Evolutionary conservation across 2,888 invertebrate genomes (phyloP).

Genomic region (Entomobrya proxima): DNA sequence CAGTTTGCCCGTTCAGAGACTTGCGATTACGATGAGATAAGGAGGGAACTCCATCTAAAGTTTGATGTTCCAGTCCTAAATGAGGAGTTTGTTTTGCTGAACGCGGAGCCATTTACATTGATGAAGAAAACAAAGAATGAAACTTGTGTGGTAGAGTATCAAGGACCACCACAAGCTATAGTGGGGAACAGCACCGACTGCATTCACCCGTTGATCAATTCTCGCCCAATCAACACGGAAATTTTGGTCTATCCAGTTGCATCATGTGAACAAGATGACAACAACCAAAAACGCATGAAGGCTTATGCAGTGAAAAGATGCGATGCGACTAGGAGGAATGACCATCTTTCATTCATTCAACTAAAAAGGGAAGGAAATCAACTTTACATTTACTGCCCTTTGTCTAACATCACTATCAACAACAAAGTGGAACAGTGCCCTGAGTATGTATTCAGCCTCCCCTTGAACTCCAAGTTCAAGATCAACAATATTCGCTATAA

Average conservation of each 20-base stretch:
- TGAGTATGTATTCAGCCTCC: not conserved
- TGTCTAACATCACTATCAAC: constrained; percentile 1
- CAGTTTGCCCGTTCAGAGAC: not conserved
- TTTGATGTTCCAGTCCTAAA: not conserved
- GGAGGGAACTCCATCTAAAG: not conserved
- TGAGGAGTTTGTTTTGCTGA: not conserved
- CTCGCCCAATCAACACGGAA: not conserved
- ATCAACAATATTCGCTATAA: constrained; percentile 36
- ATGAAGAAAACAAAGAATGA: not conserved
- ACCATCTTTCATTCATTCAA: constrained; percentile 1
- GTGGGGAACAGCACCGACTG: not conserved
- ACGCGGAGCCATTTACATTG: constrained; percentile 18
- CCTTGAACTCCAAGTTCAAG: constrained; percentile 13
- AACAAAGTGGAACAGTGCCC: not conserved
- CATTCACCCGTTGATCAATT: constrained; percentile 20
- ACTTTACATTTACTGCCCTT: constrained; percentile 10
- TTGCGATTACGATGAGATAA: not conserved
- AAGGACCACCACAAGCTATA: constrained; percentile 13
- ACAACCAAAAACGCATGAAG: not conserved
- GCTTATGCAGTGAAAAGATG: not conserved
- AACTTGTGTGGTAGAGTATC: not conserved
- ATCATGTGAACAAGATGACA: not conserved
- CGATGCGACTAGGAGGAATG: not conserved
- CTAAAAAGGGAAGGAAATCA: not conserved
- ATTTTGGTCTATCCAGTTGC: constrained; percentile 25